Conservation (phyloP, 2,888 invertebrate genomes). For the Argynnis bischoffii region DNA sequence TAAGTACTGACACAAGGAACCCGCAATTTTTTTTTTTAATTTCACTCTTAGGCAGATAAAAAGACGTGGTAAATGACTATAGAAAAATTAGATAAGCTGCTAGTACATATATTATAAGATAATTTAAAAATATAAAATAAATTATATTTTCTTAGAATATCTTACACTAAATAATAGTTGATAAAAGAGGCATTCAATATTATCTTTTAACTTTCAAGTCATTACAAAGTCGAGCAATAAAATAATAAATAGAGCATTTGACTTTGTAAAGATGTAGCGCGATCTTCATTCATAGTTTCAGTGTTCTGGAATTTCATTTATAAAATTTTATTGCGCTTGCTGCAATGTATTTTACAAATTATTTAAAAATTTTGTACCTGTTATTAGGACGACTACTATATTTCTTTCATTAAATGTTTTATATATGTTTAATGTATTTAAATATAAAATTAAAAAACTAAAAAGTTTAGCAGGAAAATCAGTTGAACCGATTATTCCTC, state of each 20-base stretch:
- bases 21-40: neutral
- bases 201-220: neutral
- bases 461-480: conserved; percentile 20
- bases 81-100: too few relatives aligned
- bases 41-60: neutral
- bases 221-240: conserved; percentile 2
- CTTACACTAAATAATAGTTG: neutral
- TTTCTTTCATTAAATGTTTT: too few relatives aligned
- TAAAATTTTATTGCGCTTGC: conserved; percentile 2
- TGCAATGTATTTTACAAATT: neutral
- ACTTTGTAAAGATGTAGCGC: conserved; percentile 10
- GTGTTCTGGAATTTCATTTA: conserved; percentile 4
- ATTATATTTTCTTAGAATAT: neutral
- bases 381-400: too few relatives aligned
- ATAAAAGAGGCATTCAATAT: neutral
- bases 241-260: conserved; percentile 5
- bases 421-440: neutral
- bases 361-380: too few relatives aligned
- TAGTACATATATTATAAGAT: too few relatives aligned
- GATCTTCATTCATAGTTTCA: conserved; percentile 14
- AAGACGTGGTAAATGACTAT: neutral
- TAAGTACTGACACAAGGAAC: too few relatives aligned
- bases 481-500: conserved; percentile 21
- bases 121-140: too few relatives aligned
- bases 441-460: conserved; percentile 10